Conservation (phyloP, 2,113 vertebrate species). For the Oncorhynchus keta region DNA sequence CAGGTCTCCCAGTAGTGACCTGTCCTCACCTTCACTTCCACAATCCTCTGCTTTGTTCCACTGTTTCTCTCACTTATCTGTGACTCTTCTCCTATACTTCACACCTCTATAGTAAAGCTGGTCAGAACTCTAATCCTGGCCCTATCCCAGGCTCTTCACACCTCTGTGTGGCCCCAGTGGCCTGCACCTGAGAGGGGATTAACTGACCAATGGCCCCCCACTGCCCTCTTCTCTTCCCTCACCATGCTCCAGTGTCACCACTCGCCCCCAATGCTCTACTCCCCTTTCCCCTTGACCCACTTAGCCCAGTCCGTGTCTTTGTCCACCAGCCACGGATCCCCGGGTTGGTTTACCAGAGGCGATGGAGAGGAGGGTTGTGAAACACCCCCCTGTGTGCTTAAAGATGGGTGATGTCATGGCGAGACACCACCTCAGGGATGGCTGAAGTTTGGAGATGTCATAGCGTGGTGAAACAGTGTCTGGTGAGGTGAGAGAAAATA, state of each 20-base stretch:
- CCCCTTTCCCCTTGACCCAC: constrained; percentile 8
- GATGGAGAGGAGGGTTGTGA: constrained; percentile 16
- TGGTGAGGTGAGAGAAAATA: constrained; percentile 8
- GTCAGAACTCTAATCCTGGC: constrained; percentile 45
- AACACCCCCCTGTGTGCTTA: constrained; percentile 5
- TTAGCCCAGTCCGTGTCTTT: constrained; percentile 7
- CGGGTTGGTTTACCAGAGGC: neutral
- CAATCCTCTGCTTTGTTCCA: constrained; percentile 42
- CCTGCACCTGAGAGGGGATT: constrained; percentile 42
- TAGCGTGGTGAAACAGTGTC: constrained; percentile 16
- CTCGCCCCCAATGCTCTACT: constrained; percentile 4
- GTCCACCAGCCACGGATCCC: constrained; percentile 7
- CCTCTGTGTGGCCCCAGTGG: constrained; percentile 42
- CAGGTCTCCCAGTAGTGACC: constrained; percentile 19
- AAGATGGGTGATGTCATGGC: constrained; percentile 55
- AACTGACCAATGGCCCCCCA: constrained; percentile 1
- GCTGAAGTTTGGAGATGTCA: constrained; percentile 57
- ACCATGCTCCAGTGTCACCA: constrained; percentile 20
- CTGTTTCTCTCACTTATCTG: constrained; percentile 43
- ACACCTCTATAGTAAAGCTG: constrained; percentile 57
- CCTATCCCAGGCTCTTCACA: constrained; percentile 58
- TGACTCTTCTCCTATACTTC: constrained; percentile 37
- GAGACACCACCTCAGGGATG: constrained; percentile 42
- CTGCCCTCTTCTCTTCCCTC: constrained; percentile 24
- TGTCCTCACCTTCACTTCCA: constrained; percentile 17